phyloP scores from a whole-genome alignment of 2,888 invertebrate genomes.

The Heliconius ismenius region DNA sequence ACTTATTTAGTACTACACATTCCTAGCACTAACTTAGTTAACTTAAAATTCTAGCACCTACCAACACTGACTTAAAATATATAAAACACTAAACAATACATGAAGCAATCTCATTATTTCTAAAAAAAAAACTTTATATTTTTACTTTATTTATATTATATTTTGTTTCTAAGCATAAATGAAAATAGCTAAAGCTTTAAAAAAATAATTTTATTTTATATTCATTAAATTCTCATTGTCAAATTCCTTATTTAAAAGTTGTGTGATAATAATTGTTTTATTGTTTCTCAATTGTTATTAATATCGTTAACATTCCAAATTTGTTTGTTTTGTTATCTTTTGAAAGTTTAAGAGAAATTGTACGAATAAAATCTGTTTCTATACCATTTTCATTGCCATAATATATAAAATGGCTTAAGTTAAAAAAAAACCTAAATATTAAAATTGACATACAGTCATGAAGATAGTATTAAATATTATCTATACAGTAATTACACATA shows the following conservation, averaged over 20 bases:
- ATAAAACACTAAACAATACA: background rate
- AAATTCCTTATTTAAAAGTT: background rate
- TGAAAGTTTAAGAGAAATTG: too few relatives aligned
- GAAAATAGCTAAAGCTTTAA: background rate
- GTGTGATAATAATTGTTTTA: background rate
- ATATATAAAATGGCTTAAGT: background rate
- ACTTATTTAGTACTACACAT: background rate
- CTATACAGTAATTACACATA: background rate
- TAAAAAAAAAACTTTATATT: background rate
- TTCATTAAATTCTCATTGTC: background rate
- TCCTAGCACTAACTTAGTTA: background rate
- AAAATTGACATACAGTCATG: background rate
- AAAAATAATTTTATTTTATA: background rate
- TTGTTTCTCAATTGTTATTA: background rate
- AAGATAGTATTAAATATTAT: background rate
- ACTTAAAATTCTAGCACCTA: background rate
- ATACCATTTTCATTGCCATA: background rate
- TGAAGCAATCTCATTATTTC: conserved; percentile 10
- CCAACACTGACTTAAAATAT: background rate
- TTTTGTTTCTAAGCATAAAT: background rate
- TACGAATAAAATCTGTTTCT: background rate
- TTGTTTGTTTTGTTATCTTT: conserved; percentile 3
- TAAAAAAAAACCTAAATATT: too few relatives aligned
- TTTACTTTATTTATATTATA: background rate
- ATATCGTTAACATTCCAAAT: conserved; percentile 4